phyloP scores from a whole-genome alignment of 2,888 invertebrate genomes.

The Dolomedes plantarius region DNA sequence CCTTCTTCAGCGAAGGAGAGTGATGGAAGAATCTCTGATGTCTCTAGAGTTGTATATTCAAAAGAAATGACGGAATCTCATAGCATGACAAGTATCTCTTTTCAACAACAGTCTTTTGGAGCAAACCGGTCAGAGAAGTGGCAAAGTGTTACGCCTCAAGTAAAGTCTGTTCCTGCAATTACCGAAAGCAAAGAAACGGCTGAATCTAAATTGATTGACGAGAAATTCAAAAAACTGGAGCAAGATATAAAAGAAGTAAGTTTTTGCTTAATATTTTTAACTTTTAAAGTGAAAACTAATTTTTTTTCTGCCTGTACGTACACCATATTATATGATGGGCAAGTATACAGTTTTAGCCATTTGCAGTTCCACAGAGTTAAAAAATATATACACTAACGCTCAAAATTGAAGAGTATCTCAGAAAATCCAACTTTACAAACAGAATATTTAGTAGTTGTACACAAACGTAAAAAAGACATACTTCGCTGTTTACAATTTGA shows the following conservation, averaged over 20 bases:
- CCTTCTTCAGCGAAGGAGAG: conserved; percentile 26
- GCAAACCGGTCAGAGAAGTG: conserved; percentile 36
- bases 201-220: neutral
- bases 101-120: conserved; percentile 63
- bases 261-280: no score
- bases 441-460: no score
- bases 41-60: conserved; percentile 61
- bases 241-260: conserved; percentile 46
- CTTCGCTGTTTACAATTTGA: no score
- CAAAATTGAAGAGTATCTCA: no score
- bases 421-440: no score
- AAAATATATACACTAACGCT: no score
- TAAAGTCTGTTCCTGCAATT: neutral
- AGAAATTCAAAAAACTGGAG: conserved; percentile 27
- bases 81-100: conserved; percentile 58
- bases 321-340: no score
- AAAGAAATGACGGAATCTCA: conserved; percentile 65
- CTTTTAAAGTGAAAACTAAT: no score
- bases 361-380: no score
- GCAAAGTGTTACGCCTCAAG: conserved; percentile 45
- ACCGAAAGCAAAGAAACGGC: neutral
- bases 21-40: conserved; percentile 29
- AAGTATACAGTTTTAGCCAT: no score
- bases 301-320: no score
- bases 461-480: no score